Conservation (phyloP, 2,113 vertebrate species). For the Protobothrops mucrosquamatus region DNA sequence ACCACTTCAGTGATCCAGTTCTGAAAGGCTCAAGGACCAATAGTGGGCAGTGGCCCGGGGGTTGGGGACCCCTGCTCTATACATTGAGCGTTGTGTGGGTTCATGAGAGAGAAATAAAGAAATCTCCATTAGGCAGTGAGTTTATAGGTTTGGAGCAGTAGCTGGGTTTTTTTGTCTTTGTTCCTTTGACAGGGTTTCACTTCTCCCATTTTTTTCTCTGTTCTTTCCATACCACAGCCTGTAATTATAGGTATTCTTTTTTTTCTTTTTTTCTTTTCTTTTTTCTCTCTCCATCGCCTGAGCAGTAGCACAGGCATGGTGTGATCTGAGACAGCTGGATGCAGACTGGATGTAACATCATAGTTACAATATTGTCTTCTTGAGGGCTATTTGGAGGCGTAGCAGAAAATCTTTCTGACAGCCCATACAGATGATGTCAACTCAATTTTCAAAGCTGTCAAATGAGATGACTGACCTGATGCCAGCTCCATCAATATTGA, state of each 20-base stretch:
- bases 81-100: background rate
- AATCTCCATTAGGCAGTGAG: background rate
- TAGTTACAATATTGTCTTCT: background rate
- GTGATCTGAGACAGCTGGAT: background rate
- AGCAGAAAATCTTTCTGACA: slow-evolving; percentile 4
- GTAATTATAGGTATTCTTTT: background rate
- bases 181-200: background rate
- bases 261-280: background rate
- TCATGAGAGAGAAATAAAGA: background rate
- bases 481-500: slow-evolving; percentile 4
- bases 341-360: background rate
- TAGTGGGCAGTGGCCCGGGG: too few relatives aligned
- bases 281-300: background rate
- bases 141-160: background rate
- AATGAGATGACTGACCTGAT: background rate
- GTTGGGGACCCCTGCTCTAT: background rate
- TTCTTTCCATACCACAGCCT: background rate
- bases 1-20: background rate
- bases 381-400: background rate
- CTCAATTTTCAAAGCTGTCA: background rate
- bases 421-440: background rate
- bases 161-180: background rate
- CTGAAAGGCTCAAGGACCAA: background rate
- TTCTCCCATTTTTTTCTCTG: background rate
- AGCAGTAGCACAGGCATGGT: background rate